Evolutionary conservation across 2,888 invertebrate genomes (phyloP), one percentile per base, ranked within the genome.

Genomic region (Amphiduros pacificus): DNA sequence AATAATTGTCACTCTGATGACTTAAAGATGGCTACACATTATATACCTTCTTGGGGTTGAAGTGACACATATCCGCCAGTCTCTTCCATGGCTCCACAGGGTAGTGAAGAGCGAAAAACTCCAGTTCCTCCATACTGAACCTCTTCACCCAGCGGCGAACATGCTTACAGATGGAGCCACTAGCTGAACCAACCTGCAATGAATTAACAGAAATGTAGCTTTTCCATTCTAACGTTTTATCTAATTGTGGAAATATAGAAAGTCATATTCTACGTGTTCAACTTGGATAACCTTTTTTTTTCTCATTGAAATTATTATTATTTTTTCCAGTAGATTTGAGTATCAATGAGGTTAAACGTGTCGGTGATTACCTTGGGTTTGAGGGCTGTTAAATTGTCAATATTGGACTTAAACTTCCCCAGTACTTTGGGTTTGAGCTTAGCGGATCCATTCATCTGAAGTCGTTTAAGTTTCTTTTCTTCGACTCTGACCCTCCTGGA

Each of bases 51-150:
- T 77, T 63, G 4, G 82, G 80, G 58, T 80, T 68, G 55, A 82
- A 75, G 64, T 82, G 82, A 60, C 77, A 77, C 52, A 82, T 75
- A 65, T 82, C 81, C 3, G 82, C 79, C 29, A 82, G 64, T 64
- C 77, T 76, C 65, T 72, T 75, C 82, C 82, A 82, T 4, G 79
- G 76, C 9, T 77, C 77, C 52, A 71, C 75, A 0, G 81, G 79
- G 60, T 79, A 72, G 63, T 79, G 76, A 5, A 82, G 71, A 0
- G 81, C 78, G 59, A 75, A 81, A 64, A 77, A 81, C 63, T 82
- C 80, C 17, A 82, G 70, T 40, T 82, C 78, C 5, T 76, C 76
- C 44, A 62, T 63, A 4, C 73, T 72, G 32, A 81, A 74, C 5
- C 59, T 70, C 40, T 67, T 65, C 2, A 75, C 77, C 82, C 82